A percentile compares a stretch with the other conserved stretches of the same genome.
Conservation (phyloP, 2,113 vertebrate species). For the Pontoporia blainvillei region DNA sequence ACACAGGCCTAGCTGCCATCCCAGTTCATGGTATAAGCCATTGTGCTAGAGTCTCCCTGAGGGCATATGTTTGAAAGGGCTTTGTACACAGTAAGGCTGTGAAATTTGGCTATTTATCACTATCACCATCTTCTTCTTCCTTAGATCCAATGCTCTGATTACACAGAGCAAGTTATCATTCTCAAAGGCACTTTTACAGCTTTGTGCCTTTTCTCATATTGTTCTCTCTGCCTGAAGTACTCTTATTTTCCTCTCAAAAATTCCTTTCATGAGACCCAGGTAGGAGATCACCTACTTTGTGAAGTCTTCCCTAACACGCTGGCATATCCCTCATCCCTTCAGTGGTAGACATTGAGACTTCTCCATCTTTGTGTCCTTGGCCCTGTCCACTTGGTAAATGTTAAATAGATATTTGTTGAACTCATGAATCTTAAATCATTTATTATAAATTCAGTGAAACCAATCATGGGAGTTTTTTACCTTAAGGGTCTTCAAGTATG, state of each 20-base stretch:
- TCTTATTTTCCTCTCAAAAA: constrained; percentile 14
- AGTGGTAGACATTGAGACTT: not conserved
- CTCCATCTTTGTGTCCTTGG: not conserved
- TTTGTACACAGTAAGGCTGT: not conserved
- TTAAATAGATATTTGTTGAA: not conserved
- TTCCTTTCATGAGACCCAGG: not conserved
- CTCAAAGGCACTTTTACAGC: not conserved
- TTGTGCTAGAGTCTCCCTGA: not conserved
- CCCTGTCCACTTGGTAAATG: not conserved
- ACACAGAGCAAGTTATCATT: not conserved
- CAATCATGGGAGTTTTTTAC: not conserved
- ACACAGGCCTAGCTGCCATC: not conserved
- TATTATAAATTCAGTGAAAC: constrained; percentile 24
- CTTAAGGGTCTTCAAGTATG: not conserved
- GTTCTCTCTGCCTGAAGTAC: not conserved
- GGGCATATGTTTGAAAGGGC: not conserved
- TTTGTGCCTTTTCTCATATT: not conserved
- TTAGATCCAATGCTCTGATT: not conserved
- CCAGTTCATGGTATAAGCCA: not conserved
- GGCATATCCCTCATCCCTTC: not conserved
- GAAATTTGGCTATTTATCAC: not conserved
- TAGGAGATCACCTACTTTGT: not conserved
- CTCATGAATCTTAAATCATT: not conserved
- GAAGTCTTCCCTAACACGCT: not conserved
- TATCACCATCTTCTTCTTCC: not conserved